Conservation (phyloP, 1,140 invertebrate genomes). For the Alviniconcha marisindica region DNA sequence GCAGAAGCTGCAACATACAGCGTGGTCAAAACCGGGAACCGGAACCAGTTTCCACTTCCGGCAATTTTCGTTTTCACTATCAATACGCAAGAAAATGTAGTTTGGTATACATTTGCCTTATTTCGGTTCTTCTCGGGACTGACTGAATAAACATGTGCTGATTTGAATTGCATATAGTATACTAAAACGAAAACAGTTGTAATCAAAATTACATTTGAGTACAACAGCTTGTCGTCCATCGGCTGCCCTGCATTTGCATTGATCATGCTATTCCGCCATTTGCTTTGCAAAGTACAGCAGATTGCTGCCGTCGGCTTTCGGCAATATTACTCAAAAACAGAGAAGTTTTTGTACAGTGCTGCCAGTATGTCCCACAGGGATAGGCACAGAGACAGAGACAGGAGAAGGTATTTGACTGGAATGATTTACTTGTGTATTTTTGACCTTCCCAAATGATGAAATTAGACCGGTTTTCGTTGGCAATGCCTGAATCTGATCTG, state of each 20-base stretch:
- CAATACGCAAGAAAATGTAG: not conserved
- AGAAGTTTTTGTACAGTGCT: not conserved
- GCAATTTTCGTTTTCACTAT: not conserved
- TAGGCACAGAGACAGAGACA: conserved; percentile 34
- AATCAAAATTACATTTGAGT: too few relatives aligned
- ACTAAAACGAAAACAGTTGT: too few relatives aligned
- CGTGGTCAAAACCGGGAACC: too few relatives aligned
- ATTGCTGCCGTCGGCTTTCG: not conserved
- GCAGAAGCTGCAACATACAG: too few relatives aligned
- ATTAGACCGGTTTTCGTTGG: too few relatives aligned
- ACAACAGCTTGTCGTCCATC: too few relatives aligned
- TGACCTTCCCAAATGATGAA: not conserved
- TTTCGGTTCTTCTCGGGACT: not conserved
- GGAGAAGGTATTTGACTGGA: conserved; percentile 40
- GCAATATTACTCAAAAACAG: not conserved
- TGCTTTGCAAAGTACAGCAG: conserved; percentile 19
- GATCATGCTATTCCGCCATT: conserved; percentile 29
- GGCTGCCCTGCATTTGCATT: too few relatives aligned
- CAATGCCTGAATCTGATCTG: too few relatives aligned
- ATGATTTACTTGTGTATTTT: not conserved
- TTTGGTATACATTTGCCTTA: not conserved
- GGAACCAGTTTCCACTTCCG: not conserved
- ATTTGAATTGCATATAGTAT: not conserved
- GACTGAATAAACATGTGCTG: not conserved
- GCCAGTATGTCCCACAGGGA: conserved; percentile 30